These are phyloP conservation scores for Trilocha varians DNA, from an alignment of 2,888 invertebrate species.

Conservation along the genomic window DNA sequence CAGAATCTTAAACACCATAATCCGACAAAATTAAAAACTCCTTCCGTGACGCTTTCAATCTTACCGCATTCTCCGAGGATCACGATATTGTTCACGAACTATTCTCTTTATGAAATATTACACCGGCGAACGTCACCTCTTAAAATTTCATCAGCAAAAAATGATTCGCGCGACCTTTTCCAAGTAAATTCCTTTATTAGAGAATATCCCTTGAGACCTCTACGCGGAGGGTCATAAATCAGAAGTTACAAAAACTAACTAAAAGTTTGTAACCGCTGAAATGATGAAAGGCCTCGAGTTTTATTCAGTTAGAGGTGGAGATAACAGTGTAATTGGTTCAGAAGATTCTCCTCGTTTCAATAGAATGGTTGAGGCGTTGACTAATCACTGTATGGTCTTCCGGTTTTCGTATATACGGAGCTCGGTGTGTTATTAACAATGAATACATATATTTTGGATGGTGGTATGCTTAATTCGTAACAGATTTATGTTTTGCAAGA, in stretches of 20 bases:
- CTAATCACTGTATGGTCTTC: not conserved
- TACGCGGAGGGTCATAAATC: conserved; percentile 51
- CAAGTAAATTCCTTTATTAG: conserved; percentile 54
- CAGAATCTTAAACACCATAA: not conserved
- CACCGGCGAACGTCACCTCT: conserved; percentile 13
- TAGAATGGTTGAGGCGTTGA: not conserved
- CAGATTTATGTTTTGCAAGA: too few relatives aligned
- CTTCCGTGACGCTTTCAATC: not conserved
- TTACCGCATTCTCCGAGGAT: not conserved
- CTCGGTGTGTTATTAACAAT: too few relatives aligned
- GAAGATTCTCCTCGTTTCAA: conserved; percentile 14
- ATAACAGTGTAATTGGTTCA: conserved; percentile 58
- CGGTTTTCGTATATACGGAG: conserved; percentile 10
- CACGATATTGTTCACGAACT: conserved; percentile 7
- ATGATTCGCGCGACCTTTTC: conserved; percentile 47
- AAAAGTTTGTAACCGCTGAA: conserved; percentile 55
- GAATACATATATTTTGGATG: too few relatives aligned
- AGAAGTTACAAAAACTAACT: conserved; percentile 65
- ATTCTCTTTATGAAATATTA: conserved; percentile 20
- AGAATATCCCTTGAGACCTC: conserved; percentile 37
- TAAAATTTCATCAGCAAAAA: conserved; percentile 30
- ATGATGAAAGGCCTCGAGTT: conserved; percentile 60
- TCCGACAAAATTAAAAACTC: not conserved
- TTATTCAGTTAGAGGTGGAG: conserved; percentile 61
- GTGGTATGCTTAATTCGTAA: too few relatives aligned